Evolutionary conservation across 1,140 invertebrate species (phyloP).

Genomic region (Lordiphosa clarofinis): DNA sequence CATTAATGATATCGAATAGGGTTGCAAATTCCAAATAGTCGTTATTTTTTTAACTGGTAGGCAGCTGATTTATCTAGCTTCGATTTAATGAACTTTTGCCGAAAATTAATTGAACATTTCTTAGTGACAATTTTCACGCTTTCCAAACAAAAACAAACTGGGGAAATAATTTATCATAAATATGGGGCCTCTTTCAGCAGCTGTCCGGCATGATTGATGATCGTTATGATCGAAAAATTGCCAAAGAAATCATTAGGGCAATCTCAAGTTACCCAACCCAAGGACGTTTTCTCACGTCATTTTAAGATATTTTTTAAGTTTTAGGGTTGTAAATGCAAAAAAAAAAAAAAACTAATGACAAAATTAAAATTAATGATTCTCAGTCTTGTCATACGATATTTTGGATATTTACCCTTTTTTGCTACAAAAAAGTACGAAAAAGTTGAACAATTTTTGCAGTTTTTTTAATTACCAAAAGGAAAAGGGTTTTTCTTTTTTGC

Average conservation of each 20-base stretch:
- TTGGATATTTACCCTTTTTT: conserved; percentile 71
- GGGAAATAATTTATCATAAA: conserved; percentile 67
- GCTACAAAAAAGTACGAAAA: conserved; percentile 35
- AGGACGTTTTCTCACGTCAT: conserved; percentile 53
- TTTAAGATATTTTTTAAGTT: conserved; percentile 24
- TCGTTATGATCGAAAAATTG: conserved; percentile 46
- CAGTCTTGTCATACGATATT: conserved; percentile 49
- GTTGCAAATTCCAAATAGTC: conserved; percentile 36
- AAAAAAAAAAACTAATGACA: conserved; percentile 61
- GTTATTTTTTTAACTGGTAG: conserved; percentile 48
- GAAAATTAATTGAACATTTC: conserved; percentile 27
- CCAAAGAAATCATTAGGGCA: conserved; percentile 46
- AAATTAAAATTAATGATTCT: conserved; percentile 72
- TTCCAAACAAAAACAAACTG: conserved; percentile 47
- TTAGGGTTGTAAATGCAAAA: conserved; percentile 14
- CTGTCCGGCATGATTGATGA: conserved; percentile 66
- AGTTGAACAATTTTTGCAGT: conserved; percentile 13
- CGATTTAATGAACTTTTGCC: conserved; percentile 56
- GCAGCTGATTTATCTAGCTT: conserved; percentile 51
- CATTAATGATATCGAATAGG: conserved; percentile 38
- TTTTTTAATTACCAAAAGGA: conserved; percentile 27
- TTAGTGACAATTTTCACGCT: conserved; percentile 53
- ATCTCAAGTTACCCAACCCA: conserved; percentile 55
- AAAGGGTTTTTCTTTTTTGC: conserved; percentile 37
- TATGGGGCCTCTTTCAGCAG: conserved; percentile 56